These are phyloP conservation scores for Ictidomys tridecemlineatus DNA, from an alignment of 2,113 vertebrate species.

Conservation along the genomic window DNA sequence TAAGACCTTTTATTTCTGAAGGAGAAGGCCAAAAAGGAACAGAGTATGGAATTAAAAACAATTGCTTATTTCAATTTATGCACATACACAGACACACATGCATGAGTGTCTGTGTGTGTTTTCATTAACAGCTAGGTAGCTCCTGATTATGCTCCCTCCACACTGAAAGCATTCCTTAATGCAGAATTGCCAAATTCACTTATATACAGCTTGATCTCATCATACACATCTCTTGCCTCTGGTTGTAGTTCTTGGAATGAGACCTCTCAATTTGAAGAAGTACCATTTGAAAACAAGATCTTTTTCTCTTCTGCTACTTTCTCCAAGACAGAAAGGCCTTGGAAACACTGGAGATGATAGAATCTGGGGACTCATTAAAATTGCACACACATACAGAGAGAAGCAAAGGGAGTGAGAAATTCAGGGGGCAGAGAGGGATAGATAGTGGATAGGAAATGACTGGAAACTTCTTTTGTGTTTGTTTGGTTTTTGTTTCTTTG, in stretches of 20 bases:
- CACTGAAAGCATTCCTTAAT: not conserved
- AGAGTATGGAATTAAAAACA: not conserved
- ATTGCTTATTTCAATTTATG: not conserved
- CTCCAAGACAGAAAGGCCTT: not conserved
- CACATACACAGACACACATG: not conserved
- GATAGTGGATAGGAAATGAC: not conserved
- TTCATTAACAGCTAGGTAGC: not conserved
- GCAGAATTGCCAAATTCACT: not conserved
- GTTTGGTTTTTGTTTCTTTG: too few relatives aligned
- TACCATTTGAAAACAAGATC: not conserved
- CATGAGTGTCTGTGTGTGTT: too few relatives aligned
- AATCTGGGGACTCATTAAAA: not conserved
- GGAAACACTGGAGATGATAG: not conserved
- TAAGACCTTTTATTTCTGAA: not conserved
- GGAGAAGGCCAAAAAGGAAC: not conserved
- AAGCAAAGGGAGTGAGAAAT: not conserved
- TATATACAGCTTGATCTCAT: not conserved
- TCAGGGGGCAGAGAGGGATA: not conserved
- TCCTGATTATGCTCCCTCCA: not conserved
- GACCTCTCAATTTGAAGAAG: not conserved
- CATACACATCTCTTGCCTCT: too few relatives aligned
- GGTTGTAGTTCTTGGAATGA: not conserved
- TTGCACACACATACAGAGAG: not conserved
- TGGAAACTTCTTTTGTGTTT: not conserved
- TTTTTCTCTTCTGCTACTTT: not conserved